These are phyloP conservation scores for Lasioglossum lativentre DNA, from an alignment of 2,888 invertebrate species.

Conservation along the genomic window DNA sequence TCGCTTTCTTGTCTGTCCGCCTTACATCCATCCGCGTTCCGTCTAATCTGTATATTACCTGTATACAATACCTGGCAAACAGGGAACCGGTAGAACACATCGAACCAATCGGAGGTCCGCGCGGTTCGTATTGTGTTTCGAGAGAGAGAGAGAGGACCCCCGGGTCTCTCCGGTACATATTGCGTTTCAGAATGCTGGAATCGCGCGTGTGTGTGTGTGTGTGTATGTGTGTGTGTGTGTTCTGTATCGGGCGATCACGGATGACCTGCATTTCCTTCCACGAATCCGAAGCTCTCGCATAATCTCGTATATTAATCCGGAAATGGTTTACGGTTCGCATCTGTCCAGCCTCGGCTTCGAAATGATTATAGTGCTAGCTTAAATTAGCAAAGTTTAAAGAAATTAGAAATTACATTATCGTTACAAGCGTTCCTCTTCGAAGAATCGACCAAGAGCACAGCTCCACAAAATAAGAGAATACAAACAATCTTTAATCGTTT, in stretches of 20 bases:
- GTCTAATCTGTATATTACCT: background rate
- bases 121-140: constrained; percentile 3
- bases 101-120: background rate
- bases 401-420: too few species aligned
- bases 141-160: background rate
- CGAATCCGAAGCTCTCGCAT: background rate
- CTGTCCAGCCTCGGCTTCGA: background rate
- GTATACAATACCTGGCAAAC: background rate
- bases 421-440: background rate
- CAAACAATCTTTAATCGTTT: too few species aligned
- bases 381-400: background rate
- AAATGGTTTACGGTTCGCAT: background rate
- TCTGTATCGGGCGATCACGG: background rate
- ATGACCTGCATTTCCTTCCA: background rate
- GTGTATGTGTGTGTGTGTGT: background rate
- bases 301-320: constrained; percentile 6
- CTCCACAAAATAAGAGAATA: background rate
- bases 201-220: background rate
- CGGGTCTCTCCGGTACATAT: background rate
- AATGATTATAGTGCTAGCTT: background rate
- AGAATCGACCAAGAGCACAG: background rate
- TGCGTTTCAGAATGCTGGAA: background rate
- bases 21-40: background rate
- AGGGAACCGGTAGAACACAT: background rate
- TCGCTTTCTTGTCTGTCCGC: too few species aligned